These are phyloP conservation scores for Siderastrea radians DNA, from an alignment of 92 coral and sea anemone species.

Conservation along the genomic window DNA sequence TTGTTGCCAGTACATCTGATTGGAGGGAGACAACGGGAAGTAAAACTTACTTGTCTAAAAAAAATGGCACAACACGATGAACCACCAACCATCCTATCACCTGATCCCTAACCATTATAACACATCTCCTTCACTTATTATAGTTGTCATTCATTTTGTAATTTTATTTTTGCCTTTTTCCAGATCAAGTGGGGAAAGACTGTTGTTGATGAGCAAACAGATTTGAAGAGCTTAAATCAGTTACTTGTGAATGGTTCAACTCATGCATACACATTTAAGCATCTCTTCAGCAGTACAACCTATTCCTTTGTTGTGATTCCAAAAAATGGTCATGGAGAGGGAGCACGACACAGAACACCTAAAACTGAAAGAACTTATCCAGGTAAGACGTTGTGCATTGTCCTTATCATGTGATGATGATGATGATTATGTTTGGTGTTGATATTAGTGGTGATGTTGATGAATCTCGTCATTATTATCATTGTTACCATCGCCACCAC, in stretches of 20 bases:
- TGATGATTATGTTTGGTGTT: too few species aligned
- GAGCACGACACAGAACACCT: slow-evolving; percentile 34
- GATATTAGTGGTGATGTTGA: neutral
- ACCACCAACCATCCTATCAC: too few species aligned
- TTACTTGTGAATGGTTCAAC: slow-evolving; percentile 38
- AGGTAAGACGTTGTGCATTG: slow-evolving; percentile 34
- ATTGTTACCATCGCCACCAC: neutral
- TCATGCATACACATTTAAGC: slow-evolving; percentile 55
- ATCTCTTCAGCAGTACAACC: slow-evolving; percentile 76
- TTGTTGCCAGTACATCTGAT: too few species aligned
- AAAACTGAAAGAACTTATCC: slow-evolving; percentile 67
- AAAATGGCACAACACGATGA: too few species aligned
- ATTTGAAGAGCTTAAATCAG: neutral
- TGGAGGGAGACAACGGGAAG: too few species aligned
- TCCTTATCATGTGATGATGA: neutral
- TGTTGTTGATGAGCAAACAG: neutral
- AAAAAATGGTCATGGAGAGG: slow-evolving; percentile 64
- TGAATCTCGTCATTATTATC: neutral
- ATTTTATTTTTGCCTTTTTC: neutral
- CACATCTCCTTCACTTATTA: too few species aligned
- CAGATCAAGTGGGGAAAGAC: slow-evolving; percentile 71
- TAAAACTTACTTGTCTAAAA: too few species aligned
- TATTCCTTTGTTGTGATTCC: slow-evolving; percentile 81
- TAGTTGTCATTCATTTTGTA: too few species aligned
- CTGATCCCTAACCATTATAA: too few species aligned